These are phyloP conservation scores for Delichon dasypus DNA, from an alignment of 2,797 vertebrate species.

Conservation along the genomic window DNA sequence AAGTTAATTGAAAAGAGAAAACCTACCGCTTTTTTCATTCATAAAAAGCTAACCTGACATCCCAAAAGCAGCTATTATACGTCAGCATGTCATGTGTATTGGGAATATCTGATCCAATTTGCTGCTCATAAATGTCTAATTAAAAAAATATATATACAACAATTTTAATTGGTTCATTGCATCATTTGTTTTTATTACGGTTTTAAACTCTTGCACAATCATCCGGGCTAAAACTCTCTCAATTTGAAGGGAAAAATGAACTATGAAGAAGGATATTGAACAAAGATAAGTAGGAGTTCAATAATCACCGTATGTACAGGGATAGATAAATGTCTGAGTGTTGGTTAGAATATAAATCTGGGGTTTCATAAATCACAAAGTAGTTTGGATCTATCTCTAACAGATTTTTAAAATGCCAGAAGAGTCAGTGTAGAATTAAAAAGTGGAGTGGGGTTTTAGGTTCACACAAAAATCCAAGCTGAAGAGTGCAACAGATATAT, in stretches of 20 bases:
- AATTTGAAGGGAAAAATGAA: neutral
- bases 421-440: neutral
- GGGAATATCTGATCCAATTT: conserved; percentile 66
- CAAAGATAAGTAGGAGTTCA: neutral
- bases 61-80: conserved; percentile 45
- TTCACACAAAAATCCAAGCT: neutral
- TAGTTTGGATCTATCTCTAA: neutral
- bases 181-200: conserved; percentile 54
- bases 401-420: neutral
- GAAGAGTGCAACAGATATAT: neutral
- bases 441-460: neutral
- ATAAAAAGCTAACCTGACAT: conserved; percentile 42
- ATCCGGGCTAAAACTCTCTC: neutral
- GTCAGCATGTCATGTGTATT: conserved; percentile 44
- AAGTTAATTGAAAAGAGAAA: conserved; percentile 45
- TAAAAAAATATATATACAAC: conserved; percentile 62
- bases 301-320: neutral
- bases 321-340: neutral
- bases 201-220: conserved; percentile 41
- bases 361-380: neutral
- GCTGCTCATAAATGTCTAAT: conserved; percentile 67
- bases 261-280: neutral
- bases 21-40: conserved; percentile 10
- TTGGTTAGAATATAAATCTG: neutral
- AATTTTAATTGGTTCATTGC: conserved; percentile 66